Conservation (phyloP, 2,888 invertebrate species). For the Meta bourneti region DNA sequence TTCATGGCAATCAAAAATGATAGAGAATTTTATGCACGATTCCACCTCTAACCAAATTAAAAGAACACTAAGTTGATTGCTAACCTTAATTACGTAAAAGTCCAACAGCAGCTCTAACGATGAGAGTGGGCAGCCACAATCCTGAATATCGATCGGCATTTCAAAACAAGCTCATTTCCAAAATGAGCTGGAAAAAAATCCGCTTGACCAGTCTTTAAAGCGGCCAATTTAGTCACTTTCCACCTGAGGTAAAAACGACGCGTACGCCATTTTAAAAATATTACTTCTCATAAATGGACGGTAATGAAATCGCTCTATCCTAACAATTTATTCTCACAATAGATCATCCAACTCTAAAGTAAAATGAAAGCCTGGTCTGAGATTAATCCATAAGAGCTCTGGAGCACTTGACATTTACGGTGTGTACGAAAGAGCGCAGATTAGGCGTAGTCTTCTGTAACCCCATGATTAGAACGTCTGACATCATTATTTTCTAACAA, state of each 20-base stretch:
- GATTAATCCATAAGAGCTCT: slow-evolving; percentile 44
- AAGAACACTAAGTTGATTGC: too few relatives aligned
- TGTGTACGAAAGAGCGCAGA: slow-evolving; percentile 42
- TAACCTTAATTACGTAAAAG: too few relatives aligned
- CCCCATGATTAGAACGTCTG: slow-evolving; percentile 41
- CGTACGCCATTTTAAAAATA: slow-evolving; percentile 10
- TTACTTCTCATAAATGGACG: slow-evolving; percentile 19
- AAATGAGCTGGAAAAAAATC: neutral
- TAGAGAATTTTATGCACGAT: too few relatives aligned
- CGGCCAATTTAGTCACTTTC: neutral
- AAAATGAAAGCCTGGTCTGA: slow-evolving; percentile 23
- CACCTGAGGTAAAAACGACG: neutral
- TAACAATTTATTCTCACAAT: slow-evolving; percentile 35
- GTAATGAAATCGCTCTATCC: slow-evolving; percentile 46
- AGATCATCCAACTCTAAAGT: slow-evolving; percentile 10
- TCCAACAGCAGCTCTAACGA: too few relatives aligned
- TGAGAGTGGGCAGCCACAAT: too few relatives aligned
- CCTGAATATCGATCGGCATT: too few relatives aligned
- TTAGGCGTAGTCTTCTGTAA: slow-evolving; percentile 60
- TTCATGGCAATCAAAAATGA: too few relatives aligned
- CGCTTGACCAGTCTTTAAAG: neutral
- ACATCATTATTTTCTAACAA: slow-evolving; percentile 63
- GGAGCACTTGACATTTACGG: slow-evolving; percentile 35
- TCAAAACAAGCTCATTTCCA: too few relatives aligned
- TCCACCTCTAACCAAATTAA: too few relatives aligned